Conservation (phyloP, 2,797 vertebrate species). For the Echeneis naucrates region DNA sequence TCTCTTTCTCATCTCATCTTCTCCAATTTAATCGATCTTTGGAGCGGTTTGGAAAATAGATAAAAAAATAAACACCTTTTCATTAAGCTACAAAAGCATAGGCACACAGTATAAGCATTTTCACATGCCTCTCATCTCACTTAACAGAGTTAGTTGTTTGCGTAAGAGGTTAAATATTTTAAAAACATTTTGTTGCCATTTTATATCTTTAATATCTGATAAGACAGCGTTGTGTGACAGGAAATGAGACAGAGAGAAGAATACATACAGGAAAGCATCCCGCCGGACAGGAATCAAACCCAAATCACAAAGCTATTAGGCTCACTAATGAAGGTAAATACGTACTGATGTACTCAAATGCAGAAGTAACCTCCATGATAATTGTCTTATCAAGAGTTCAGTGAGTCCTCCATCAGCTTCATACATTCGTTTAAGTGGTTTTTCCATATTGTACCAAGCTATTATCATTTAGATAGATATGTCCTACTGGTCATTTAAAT, state of each 20-base stretch:
- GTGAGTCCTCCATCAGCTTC: background rate
- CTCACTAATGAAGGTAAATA: no score
- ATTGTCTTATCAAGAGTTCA: background rate
- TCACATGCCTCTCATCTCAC: background rate
- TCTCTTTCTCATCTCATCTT: constrained; percentile 8
- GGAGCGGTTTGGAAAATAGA: constrained; percentile 1
- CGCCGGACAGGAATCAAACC: no score
- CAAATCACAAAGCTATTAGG: no score
- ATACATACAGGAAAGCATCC: no score
- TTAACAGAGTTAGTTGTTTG: background rate
- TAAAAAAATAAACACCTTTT: constrained; percentile 16
- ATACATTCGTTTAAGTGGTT: background rate
- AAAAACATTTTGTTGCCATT: no score
- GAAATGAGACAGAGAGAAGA: no score
- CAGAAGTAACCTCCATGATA: background rate
- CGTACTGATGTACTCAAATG: background rate
- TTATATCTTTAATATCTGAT: no score
- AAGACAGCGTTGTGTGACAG: no score
- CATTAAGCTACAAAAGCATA: constrained; percentile 19
- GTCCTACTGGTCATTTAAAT: background rate
- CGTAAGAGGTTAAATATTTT: constrained; percentile 1
- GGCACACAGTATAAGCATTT: background rate
- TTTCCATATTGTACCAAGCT: background rate
- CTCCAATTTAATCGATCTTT: constrained; percentile 18
- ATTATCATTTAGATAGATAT: background rate